phyloP scores from a whole-genome alignment of 1,140 invertebrate genomes.

The Drosophila mauritiana region DNA sequence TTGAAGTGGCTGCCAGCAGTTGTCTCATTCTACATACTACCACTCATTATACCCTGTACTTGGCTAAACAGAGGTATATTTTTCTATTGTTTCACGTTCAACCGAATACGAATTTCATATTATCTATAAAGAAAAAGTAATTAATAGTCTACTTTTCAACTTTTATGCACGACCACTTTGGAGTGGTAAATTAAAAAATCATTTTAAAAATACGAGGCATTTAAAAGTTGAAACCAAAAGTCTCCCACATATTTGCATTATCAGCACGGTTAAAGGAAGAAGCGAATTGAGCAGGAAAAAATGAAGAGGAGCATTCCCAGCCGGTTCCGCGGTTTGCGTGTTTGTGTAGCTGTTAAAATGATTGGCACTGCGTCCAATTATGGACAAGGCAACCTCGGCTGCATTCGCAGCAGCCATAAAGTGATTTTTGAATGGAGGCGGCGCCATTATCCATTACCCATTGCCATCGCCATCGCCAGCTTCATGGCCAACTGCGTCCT shows the following conservation, averaged over 20 bases:
- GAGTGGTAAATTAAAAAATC: too few relatives aligned
- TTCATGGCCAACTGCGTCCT: constrained; percentile 2
- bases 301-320: constrained; percentile 19
- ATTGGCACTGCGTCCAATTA: constrained; percentile 81
- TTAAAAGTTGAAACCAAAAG: not conserved
- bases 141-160: too few relatives aligned
- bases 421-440: constrained; percentile 80
- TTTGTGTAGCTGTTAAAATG: constrained; percentile 83
- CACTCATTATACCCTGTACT: constrained; percentile 15
- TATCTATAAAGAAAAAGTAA: too few relatives aligned
- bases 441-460: constrained; percentile 58
- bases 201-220: not conserved
- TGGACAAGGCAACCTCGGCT: constrained; percentile 51
- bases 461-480: not conserved
- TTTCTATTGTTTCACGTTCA: not conserved
- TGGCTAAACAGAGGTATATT: not conserved
- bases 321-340: constrained; percentile 56
- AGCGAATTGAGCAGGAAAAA: constrained; percentile 5
- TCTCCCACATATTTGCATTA: constrained; percentile 61
- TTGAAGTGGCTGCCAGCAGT: constrained; percentile 34
- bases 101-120: too few relatives aligned
- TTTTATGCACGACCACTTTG: too few relatives aligned
- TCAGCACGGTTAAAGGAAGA: constrained; percentile 35
- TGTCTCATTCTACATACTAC: constrained; percentile 3
- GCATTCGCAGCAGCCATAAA: constrained; percentile 59